Evolutionary conservation across 1,140 invertebrate genomes (phyloP), one percentile per base, ranked within the genome.

Genomic region (Cherax quadricarinatus): DNA sequence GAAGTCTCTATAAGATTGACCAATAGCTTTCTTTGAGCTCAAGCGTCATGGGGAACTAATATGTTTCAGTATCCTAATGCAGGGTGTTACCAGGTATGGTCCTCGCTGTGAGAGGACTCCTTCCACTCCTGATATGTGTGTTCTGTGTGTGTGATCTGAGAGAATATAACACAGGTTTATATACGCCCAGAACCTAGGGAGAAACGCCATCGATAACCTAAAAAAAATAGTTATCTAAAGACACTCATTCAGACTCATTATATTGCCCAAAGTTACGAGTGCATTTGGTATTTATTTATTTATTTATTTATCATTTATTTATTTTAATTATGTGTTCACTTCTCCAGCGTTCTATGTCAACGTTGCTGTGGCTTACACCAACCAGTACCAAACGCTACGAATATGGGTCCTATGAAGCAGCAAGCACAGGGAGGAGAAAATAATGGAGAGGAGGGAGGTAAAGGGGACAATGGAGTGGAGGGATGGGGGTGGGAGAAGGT

Each of bases 371-470:
- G 7, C 6, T 30, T 21, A 75, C 12, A 75, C 70, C 70, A 75
- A 75, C 70, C 70, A 6, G 9, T 75, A 75, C 70, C 70, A 75
- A 75, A 75, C 70, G 70, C 70, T 30, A 75, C 24, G 70, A 30
- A 75, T 30, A 85, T 48, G 6, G 83, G 60, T 48, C 49, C 83
- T 80, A 80, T 62, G n/a, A 80, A 80, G 75, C 73, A 80, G 60
- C 73, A 79, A 88, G 86, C 73, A 79, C 49, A 60, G 86, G 53
- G 30, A 80, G 75, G n/a, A 60, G 24, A 16, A 10, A 9, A 60
- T 21, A 30, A 60, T n/a, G 82, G n/a, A n/a, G 21, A 24, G n/a
- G 53, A 53, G 16, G 24, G 86, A n/a, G 10, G 78, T 18, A 48
- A 78, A 51, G 18, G 75, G 78, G 53, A 48, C 14, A 49, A 14